Percentiles rank a stretch among this genome's conserved stretches.
Evolutionary conservation across 1,140 invertebrate genomes (phyloP).

Genomic region (Pemphigus obesinymphae): DNA sequence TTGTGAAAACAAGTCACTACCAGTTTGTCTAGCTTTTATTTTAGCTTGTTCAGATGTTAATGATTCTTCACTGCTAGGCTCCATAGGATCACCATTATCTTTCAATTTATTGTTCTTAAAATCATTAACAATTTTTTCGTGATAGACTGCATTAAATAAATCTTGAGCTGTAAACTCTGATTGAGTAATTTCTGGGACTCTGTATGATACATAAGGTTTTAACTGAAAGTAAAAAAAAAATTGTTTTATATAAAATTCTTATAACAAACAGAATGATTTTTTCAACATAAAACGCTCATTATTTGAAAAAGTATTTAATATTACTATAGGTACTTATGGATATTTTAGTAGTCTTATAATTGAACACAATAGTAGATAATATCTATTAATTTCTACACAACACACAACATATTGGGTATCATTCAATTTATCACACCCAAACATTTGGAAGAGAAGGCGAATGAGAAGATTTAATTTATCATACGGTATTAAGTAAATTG

Average conservation of each 20-base stretch:
- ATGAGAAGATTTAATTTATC: too few species aligned
- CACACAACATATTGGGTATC: too few species aligned
- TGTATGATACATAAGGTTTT: conserved; percentile 44
- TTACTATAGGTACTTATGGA: too few species aligned
- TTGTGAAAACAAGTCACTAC: conserved; percentile 67
- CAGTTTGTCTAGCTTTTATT: conserved; percentile 63
- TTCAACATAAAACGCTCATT: too few species aligned
- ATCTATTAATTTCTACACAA: too few species aligned
- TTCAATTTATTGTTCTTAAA: conserved; percentile 67
- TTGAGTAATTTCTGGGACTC: conserved; percentile 63
- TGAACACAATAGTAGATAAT: too few species aligned
- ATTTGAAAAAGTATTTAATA: too few species aligned
- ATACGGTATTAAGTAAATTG: too few species aligned
- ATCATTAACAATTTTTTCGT: conserved; percentile 72
- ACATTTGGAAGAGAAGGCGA: too few species aligned
- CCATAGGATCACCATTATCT: conserved; percentile 61
- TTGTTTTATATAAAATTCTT: background rate
- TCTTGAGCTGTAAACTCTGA: conserved; percentile 53
- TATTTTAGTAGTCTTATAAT: too few species aligned
- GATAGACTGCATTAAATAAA: conserved; percentile 64
- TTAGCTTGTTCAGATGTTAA: conserved; percentile 67
- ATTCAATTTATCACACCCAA: too few species aligned
- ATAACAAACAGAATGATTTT: too few species aligned
- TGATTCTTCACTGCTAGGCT: conserved; percentile 68
- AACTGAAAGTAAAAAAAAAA: conserved; percentile 40